These are phyloP conservation scores for Galerucella calmariensis DNA, from an alignment of 2,888 invertebrate species.

Conservation along the genomic window DNA sequence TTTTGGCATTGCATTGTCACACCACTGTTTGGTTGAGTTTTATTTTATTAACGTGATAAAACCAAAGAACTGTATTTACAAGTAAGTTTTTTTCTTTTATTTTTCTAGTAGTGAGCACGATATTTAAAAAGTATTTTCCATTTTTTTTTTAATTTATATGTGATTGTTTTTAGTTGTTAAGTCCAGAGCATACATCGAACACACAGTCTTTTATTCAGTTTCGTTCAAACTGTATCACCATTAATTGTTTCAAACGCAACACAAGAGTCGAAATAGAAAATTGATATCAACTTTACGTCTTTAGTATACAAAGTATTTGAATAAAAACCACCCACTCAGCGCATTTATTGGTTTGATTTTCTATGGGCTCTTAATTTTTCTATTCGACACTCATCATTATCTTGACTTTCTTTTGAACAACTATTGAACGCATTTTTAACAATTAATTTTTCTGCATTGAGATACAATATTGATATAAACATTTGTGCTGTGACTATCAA, in stretches of 20 bases:
- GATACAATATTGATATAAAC: too few species aligned
- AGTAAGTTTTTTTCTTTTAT: constrained; percentile 31
- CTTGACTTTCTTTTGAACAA: too few species aligned
- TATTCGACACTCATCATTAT: too few species aligned
- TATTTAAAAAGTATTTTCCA: constrained; percentile 11
- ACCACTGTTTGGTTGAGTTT: constrained; percentile 65
- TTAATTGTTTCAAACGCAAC: neutral
- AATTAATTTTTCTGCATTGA: too few species aligned
- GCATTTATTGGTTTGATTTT: too few species aligned
- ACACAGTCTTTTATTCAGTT: neutral
- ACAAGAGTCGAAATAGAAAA: too few species aligned
- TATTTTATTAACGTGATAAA: constrained; percentile 55
- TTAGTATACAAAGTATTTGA: too few species aligned
- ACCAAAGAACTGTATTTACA: constrained; percentile 19
- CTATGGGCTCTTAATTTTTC: too few species aligned
- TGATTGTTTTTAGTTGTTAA: constrained; percentile 2
- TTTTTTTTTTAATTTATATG: constrained; percentile 7
- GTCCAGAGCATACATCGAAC: neutral
- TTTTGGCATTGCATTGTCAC: constrained; percentile 61
- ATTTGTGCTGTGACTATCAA: too few species aligned
- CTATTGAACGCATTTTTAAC: too few species aligned
- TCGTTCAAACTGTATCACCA: neutral
- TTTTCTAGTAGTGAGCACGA: constrained; percentile 41
- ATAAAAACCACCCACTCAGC: too few species aligned
- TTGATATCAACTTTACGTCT: too few species aligned